Base-by-base conservation (phyloP, 2,888 invertebrate genomes). In the Cephus runcator region DNA sequence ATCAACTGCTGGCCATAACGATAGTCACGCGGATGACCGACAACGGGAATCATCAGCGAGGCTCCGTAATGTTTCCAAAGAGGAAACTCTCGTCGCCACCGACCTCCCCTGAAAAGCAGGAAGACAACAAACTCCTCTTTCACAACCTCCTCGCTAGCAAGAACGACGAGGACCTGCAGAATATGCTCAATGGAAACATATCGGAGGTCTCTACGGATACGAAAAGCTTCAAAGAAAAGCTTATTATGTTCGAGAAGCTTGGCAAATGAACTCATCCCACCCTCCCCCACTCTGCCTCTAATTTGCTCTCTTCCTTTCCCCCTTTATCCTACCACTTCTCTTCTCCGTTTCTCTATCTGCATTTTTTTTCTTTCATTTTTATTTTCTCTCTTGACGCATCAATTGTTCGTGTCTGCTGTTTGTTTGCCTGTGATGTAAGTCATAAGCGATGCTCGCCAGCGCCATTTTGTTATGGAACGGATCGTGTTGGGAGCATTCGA, bases 241-340 rank as follows among this genome's bases (percentile, higher is more conserved):
- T 91, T n/a, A 91, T 90, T 71, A 91, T 91, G 91, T 91, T 91
- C 75, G 91, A 91, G 79, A 90, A 91, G 77, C 88, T 91, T 11
- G 91, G 90, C 15, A 91, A 91, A 82, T 91, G 85, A 90, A 79
- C 34, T 23, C 75, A 40, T 6, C 40, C 4, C 12, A n/a, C n/a
- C 4, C 4, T 4, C 36, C 12, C 35, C 15, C 2, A 6, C 15
- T 15, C 40, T 40, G 40, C 15, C 30, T 69, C 71, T 30, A 69
- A n/a, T n/a, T 30, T 33, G n/a, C 69, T 31, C 4, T 69, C 23
- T n/a, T 23, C n/a, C 33, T 4, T 69, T 69, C 23, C 69, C 69
- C 12, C 12, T n/a, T 23, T 69, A 3, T 69, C 69, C 33, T n/a
- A n/a, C 4, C 12, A 36, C 36, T 36, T 69, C 23, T 69, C 12